Evolutionary conservation across 2,888 invertebrate species (phyloP).

Genomic region (Conomelus anceps): DNA sequence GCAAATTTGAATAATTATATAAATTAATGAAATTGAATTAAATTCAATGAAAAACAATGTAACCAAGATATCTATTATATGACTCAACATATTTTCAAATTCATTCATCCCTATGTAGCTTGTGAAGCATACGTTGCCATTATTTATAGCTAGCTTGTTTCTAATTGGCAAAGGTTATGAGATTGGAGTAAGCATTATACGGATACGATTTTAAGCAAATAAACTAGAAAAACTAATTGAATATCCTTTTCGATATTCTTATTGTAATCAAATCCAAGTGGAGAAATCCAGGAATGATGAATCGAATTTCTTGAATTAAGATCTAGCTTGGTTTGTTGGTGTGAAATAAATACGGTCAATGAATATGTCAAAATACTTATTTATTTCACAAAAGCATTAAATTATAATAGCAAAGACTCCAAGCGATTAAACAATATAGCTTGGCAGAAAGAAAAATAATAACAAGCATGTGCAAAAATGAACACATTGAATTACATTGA

Average conservation of each 20-base stretch:
- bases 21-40: neutral
- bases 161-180: no score
- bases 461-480: neutral
- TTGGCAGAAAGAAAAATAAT: neutral
- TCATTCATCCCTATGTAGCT: no score
- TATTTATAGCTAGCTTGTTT: no score
- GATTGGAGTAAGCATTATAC: no score
- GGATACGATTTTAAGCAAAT: no score
- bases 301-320: no score
- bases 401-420: neutral
- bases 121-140: no score
- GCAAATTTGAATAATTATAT: neutral
- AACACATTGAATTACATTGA: neutral
- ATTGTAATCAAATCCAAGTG: neutral
- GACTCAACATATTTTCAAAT: no score
- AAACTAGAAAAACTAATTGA: neutral
- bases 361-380: neutral
- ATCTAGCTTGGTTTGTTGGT: neutral
- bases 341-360: neutral
- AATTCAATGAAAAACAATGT: no score
- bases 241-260: no score
- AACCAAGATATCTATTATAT: no score
- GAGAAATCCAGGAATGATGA: neutral
- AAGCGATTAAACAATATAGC: neutral
- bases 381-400: neutral